A percentile compares a stretch with the other conserved stretches of the same genome.
Evolutionary conservation across 2,113 vertebrate species (phyloP).

Genomic region (Megaceryle torquata): DNA sequence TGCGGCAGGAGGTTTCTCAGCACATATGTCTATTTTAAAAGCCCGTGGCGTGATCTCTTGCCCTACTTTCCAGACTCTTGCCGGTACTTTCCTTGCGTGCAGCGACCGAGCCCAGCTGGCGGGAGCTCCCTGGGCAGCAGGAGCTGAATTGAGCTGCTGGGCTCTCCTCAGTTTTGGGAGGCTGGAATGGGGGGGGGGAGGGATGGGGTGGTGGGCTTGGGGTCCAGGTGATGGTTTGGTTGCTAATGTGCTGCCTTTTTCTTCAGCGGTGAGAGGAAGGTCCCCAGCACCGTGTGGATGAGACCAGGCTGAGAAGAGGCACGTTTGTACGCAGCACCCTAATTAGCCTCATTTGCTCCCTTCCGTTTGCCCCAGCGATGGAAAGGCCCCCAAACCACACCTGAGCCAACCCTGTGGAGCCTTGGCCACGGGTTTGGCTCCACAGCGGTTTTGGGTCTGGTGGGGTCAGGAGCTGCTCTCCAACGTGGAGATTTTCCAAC

Average conservation of each 20-base stretch:
- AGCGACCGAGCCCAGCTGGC: not conserved
- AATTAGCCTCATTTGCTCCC: not conserved
- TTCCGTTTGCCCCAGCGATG: not conserved
- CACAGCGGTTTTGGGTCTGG: not conserved
- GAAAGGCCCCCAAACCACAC: not conserved
- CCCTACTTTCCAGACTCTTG: conserved; percentile 59
- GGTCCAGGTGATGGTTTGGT: not conserved
- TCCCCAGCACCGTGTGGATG: not conserved
- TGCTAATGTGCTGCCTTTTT: not conserved
- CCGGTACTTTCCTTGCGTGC: conserved; percentile 16
- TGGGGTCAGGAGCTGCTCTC: not conserved
- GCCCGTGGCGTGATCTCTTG: conserved; percentile 42
- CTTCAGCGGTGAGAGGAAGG: not conserved
- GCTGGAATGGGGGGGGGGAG: not conserved
- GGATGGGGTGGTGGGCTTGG: not conserved
- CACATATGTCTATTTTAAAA: conserved; percentile 45
- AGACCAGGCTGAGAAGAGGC: not conserved
- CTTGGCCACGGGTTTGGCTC: not conserved
- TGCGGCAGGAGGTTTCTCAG: conserved; percentile 14
- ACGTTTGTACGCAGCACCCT: not conserved
- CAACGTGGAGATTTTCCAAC: not conserved
- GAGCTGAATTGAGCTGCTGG: not conserved
- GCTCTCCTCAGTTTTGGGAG: not conserved
- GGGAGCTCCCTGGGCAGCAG: not conserved
- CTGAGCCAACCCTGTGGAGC: not conserved